Evolutionary conservation across 2,888 invertebrate species (phyloP).

Genomic region (Gnatocerus cornutus): DNA sequence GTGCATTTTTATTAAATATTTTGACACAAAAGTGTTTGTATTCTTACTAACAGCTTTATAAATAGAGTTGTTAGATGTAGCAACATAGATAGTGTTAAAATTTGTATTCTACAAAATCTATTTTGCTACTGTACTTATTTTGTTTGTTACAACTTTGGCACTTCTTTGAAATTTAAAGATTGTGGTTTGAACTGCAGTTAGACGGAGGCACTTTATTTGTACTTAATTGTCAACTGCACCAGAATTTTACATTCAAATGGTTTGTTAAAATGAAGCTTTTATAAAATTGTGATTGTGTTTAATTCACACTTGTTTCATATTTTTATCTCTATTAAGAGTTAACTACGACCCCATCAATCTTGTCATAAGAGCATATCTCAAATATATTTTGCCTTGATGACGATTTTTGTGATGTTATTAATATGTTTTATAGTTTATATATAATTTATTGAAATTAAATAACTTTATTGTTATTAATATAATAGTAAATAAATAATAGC

Average conservation of each 20-base stretch:
- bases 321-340: slow-evolving; percentile 14
- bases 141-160: slow-evolving; percentile 43
- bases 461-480: slow-evolving; percentile 55
- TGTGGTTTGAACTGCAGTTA: slow-evolving; percentile 25
- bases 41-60: slow-evolving; percentile 48
- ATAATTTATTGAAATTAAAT: slow-evolving; percentile 51
- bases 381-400: slow-evolving; percentile 48
- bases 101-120: slow-evolving; percentile 54
- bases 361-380: slow-evolving; percentile 41
- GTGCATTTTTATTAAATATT: slow-evolving; percentile 40
- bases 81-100: slow-evolving; percentile 53
- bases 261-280: slow-evolving; percentile 9
- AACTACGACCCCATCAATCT: slow-evolving; percentile 52
- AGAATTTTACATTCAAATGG: not conserved
- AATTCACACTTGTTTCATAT: slow-evolving; percentile 13
- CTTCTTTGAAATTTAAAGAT: slow-evolving; percentile 33
- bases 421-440: slow-evolving; percentile 50
- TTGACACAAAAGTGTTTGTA: slow-evolving; percentile 46
- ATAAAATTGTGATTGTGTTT: slow-evolving; percentile 12
- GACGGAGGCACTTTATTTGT: slow-evolving; percentile 20
- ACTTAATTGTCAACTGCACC: slow-evolving; percentile 12
- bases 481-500: slow-evolving; percentile 48
- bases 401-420: slow-evolving; percentile 52
- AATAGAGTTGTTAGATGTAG: slow-evolving; percentile 51
- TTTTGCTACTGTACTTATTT: slow-evolving; percentile 53